Conservation (phyloP, 2,888 invertebrate species). For the Girardia tigrina region DNA sequence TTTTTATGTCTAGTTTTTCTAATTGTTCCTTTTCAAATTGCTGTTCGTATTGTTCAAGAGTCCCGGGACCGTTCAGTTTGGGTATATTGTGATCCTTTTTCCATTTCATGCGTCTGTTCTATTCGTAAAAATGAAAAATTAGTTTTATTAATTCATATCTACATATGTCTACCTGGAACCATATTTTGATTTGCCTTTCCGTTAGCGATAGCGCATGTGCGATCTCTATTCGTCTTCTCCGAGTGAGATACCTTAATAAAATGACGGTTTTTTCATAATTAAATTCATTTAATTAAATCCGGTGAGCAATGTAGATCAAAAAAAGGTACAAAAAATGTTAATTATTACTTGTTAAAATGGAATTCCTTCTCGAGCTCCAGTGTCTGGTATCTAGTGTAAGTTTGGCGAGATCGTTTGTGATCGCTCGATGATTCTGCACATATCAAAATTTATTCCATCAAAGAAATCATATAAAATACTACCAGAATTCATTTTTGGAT, state of each 20-base stretch:
- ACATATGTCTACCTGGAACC: constrained; percentile 31
- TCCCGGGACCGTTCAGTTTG: constrained; percentile 34
- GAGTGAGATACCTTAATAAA: constrained; percentile 30
- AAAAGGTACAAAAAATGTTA: neutral
- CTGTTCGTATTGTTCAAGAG: constrained; percentile 32
- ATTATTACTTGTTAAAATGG: constrained; percentile 33
- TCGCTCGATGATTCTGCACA: constrained; percentile 20
- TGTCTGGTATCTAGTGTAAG: constrained; percentile 34
- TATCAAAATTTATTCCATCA: neutral
- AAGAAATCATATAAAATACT: neutral
- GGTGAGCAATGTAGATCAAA: too few species aligned
- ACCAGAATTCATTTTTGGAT: constrained; percentile 32
- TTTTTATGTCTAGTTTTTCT: neutral
- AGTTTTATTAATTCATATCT: neutral
- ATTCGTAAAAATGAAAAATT: neutral
- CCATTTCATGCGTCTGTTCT: constrained; percentile 36
- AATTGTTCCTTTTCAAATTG: constrained; percentile 23
- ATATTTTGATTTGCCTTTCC: constrained; percentile 35
- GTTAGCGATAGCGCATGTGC: constrained; percentile 34
- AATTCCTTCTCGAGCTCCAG: constrained; percentile 36
- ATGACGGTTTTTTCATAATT: neutral
- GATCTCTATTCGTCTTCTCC: constrained; percentile 34
- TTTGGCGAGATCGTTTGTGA: constrained; percentile 34
- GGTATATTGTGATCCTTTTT: constrained; percentile 36
- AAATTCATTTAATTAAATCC: neutral